phyloP scores from a whole-genome alignment of 2,888 invertebrate genomes.

The Cyaniris semiargus region DNA sequence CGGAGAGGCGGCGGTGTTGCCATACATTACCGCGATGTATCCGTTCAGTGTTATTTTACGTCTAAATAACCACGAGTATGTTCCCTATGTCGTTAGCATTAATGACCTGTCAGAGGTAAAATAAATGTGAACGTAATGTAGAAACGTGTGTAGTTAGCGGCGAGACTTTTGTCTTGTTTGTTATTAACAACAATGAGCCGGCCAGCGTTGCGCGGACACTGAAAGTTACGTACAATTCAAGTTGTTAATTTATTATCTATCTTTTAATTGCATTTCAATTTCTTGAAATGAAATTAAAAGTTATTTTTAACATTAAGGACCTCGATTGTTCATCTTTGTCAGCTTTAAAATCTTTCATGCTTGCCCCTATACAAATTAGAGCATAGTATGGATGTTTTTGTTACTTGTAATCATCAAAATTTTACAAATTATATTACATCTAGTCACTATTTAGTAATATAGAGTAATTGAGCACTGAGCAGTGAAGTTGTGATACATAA shows the following conservation, averaged over 20 bases:
- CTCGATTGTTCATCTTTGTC: no score
- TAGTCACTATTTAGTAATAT: no score
- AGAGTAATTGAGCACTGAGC: no score
- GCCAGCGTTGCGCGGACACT: constrained; percentile 45
- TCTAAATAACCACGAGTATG: not conserved
- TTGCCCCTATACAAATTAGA: no score
- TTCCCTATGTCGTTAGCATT: not conserved
- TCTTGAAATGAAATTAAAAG: no score
- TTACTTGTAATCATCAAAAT: no score
- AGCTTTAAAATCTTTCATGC: no score
- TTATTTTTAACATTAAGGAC: no score
- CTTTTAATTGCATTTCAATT: not conserved
- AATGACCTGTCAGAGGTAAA: not conserved
- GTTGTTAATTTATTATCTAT: not conserved
- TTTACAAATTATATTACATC: no score
- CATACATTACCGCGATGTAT: constrained; percentile 17
- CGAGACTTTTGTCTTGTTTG: constrained; percentile 71
- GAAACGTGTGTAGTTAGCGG: constrained; percentile 65
- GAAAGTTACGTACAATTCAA: constrained; percentile 47
- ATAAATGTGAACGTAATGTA: constrained; percentile 43
- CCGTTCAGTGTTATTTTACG: not conserved
- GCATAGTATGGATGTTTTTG: no score
- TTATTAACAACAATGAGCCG: constrained; percentile 71
- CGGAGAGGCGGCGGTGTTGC: constrained; percentile 13
- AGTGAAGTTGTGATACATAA: no score